A percentile compares a stretch with the other conserved stretches of the same genome.
Conservation (phyloP, 2,888 invertebrate species). For the Diarsia brunnea region DNA sequence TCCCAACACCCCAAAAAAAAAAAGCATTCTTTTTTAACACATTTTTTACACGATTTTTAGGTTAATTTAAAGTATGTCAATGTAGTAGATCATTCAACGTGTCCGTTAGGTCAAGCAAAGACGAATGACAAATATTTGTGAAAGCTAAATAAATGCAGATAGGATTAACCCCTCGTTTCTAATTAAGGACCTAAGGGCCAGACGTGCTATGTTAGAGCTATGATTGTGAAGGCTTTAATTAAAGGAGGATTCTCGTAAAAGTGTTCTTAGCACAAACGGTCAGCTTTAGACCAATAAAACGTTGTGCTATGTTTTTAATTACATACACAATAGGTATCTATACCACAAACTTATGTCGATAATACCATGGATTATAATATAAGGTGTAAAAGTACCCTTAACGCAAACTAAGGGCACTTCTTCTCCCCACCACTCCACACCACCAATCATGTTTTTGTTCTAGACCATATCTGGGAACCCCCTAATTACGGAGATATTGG, state of each 20-base stretch:
- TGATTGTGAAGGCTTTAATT: conserved; percentile 22
- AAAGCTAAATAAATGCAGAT: conserved; percentile 3
- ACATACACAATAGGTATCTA: too few species aligned
- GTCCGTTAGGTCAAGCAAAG: neutral
- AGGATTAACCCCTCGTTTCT: conserved; percentile 6
- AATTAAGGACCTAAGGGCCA: neutral
- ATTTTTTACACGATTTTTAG: too few species aligned
- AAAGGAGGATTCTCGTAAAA: conserved; percentile 1
- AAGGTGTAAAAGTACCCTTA: too few species aligned
- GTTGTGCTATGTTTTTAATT: neutral
- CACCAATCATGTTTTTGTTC: too few species aligned
- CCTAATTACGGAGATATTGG: too few species aligned
- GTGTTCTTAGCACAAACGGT: neutral
- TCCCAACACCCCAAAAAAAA: too few species aligned
- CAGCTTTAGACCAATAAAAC: neutral
- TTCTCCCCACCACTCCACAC: too few species aligned
- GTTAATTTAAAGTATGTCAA: neutral
- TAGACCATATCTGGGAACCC: too few species aligned
- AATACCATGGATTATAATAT: too few species aligned
- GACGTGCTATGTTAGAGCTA: neutral
- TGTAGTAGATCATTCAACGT: neutral
- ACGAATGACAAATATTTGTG: conserved; percentile 10
- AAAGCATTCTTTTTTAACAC: too few species aligned
- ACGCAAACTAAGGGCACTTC: too few species aligned
- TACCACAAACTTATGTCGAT: too few species aligned